Conservation (phyloP, 1,140 invertebrate genomes). For the Armadillidium nasatum region DNA sequence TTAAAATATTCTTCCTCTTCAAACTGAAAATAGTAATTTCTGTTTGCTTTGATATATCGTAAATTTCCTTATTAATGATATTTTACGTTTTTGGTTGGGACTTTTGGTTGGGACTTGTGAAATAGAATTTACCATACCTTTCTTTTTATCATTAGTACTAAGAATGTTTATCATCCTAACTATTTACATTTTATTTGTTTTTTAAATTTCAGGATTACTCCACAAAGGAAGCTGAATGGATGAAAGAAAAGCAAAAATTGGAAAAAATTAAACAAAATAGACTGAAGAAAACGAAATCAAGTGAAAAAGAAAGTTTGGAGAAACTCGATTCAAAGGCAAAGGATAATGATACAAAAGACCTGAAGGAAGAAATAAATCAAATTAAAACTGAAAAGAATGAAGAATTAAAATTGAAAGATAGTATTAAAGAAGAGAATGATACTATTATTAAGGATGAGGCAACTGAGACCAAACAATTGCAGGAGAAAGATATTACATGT, state of each 20-base stretch:
- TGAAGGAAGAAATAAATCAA: background rate
- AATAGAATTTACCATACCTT: no score
- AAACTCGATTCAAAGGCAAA: background rate
- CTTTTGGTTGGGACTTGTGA: no score
- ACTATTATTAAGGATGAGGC: background rate
- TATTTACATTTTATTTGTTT: no score
- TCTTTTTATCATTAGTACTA: no score
- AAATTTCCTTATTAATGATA: no score
- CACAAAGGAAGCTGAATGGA: slow-evolving; percentile 1
- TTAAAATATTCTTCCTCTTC: no score
- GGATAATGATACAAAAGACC: background rate
- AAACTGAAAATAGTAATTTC: no score
- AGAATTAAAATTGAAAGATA: background rate
- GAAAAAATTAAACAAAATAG: background rate
- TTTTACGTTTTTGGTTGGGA: no score
- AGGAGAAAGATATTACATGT: background rate
- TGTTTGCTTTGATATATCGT: no score
- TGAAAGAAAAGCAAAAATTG: background rate
- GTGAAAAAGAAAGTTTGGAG: background rate
- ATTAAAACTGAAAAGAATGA: background rate
- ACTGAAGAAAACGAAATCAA: background rate
- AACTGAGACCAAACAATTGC: slow-evolving; percentile 4
- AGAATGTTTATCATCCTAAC: no score
- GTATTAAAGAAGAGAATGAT: background rate
- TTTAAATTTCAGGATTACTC: background rate